Conservation (phyloP, 2,888 invertebrate genomes). For the Nyleta sp. region DNA sequence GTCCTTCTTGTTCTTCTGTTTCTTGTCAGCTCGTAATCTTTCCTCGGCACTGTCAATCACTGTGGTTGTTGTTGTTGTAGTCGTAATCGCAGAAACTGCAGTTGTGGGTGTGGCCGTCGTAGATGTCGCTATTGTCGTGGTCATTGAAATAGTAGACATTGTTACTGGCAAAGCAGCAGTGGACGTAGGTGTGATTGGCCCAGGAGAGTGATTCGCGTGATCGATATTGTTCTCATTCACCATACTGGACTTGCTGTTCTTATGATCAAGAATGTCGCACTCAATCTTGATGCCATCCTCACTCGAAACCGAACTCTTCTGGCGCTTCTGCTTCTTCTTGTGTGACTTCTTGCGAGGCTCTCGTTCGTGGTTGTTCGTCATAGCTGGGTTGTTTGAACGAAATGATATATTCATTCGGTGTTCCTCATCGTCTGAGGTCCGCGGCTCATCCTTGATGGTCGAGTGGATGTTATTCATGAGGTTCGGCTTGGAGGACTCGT, state of each 20-base stretch:
- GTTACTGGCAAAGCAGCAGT: background rate
- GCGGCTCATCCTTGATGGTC: slow-evolving; percentile 76
- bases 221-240: slow-evolving; percentile 65
- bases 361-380: slow-evolving; percentile 78
- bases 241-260: slow-evolving; percentile 71
- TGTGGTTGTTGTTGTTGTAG: slow-evolving; percentile 63
- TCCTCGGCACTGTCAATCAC: slow-evolving; percentile 76
- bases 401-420: slow-evolving; percentile 71
- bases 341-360: slow-evolving; percentile 88
- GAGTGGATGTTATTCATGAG: slow-evolving; percentile 73
- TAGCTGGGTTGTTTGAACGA: slow-evolving; percentile 73
- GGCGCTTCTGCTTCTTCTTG: slow-evolving; percentile 92
- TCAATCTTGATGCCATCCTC: slow-evolving; percentile 77
- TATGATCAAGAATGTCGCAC: slow-evolving; percentile 59
- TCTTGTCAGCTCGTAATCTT: slow-evolving; percentile 81
- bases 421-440: slow-evolving; percentile 80
- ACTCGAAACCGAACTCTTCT: slow-evolving; percentile 86
- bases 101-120: slow-evolving; percentile 23
- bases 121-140: slow-evolving; percentile 2
- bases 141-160: slow-evolving; percentile 2
- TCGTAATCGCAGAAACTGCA: background rate
- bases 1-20: slow-evolving; percentile 81
- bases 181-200: slow-evolving; percentile 8
- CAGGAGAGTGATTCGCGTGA: slow-evolving; percentile 67
- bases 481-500: slow-evolving; percentile 71